These are phyloP conservation scores for Nycticorax nycticorax DNA, from an alignment of 2,113 vertebrate species.

Conservation along the genomic window DNA sequence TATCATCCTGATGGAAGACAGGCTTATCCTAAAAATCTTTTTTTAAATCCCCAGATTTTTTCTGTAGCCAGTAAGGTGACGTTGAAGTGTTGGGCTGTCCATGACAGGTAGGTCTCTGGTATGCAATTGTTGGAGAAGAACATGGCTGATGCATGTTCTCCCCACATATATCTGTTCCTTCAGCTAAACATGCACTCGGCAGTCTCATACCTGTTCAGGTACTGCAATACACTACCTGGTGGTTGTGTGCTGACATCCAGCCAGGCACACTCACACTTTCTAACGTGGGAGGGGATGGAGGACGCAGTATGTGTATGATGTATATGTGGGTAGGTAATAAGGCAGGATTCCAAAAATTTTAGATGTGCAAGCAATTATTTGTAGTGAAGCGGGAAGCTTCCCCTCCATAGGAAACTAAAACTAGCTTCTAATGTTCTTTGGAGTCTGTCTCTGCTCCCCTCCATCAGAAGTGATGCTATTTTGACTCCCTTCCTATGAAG, in stretches of 20 bases:
- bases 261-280: neutral
- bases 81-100: neutral
- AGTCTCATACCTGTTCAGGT: neutral
- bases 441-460: neutral
- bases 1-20: neutral
- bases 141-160: neutral
- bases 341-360: neutral
- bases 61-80: neutral
- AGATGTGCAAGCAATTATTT: neutral
- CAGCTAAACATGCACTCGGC: neutral
- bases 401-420: neutral
- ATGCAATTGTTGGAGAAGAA: neutral
- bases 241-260: neutral
- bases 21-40: neutral
- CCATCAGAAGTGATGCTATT: neutral
- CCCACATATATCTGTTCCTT: neutral
- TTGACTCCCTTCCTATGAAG: neutral
- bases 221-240: neutral
- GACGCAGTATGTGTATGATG: neutral
- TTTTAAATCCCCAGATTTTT: neutral
- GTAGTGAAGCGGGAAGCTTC: neutral
- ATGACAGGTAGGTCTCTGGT: neutral
- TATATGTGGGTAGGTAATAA: neutral
- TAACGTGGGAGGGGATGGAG: accelerated
- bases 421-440: neutral